Conservation (phyloP, 2,113 vertebrate genomes). For the Zosterops borbonicus region DNA sequence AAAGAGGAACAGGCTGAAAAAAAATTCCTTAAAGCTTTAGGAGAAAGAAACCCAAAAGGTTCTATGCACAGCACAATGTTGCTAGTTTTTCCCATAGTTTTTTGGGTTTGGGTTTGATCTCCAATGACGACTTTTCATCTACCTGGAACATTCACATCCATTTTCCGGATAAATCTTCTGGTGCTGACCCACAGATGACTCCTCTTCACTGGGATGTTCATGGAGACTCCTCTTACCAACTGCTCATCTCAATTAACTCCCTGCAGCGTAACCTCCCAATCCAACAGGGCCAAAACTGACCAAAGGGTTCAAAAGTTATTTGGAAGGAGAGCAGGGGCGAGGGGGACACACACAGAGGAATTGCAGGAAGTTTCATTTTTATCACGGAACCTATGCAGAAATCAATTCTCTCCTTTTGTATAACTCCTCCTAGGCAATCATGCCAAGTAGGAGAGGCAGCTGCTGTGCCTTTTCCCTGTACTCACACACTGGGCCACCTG, state of each 20-base stretch:
- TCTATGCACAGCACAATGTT: not conserved
- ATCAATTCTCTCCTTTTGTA: not conserved
- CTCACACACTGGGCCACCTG: not conserved
- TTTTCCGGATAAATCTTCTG: not conserved
- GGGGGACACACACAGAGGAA: not conserved
- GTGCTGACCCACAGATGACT: not conserved
- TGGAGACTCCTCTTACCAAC: not conserved
- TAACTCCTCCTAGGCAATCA: not conserved
- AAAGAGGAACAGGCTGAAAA: not conserved
- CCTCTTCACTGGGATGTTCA: not conserved
- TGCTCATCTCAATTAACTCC: not conserved
- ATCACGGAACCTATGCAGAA: not conserved
- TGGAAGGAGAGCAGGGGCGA: not conserved
- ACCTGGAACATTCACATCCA: not conserved
- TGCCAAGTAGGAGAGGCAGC: not conserved
- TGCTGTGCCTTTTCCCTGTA: not conserved
- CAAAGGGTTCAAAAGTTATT: conserved; percentile 20
- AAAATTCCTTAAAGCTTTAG: not conserved
- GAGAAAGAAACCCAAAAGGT: not conserved
- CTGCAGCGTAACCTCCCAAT: not conserved
- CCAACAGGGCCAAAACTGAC: not conserved
- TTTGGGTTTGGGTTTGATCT: not conserved
- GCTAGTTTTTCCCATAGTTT: not conserved
- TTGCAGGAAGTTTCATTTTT: not conserved
- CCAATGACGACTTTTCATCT: not conserved